These are phyloP conservation scores for Drosophila atroscutellata DNA, from an alignment of 2,888 invertebrate genomes.

Conservation along the genomic window DNA sequence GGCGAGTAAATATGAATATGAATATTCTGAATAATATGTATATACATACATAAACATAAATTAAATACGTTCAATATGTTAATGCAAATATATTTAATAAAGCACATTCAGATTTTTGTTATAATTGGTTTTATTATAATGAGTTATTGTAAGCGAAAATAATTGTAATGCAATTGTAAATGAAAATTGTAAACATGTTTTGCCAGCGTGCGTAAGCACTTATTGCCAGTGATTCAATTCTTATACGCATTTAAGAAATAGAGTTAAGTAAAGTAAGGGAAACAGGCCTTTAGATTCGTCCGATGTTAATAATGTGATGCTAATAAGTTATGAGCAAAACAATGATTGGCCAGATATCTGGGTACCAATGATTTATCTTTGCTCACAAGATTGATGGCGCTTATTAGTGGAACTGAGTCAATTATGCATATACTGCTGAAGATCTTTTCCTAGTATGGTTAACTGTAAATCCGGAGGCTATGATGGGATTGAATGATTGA, in stretches of 20 bases:
- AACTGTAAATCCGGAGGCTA: no score
- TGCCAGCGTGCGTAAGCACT: not conserved
- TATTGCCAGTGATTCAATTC: not conserved
- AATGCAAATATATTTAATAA: not conserved
- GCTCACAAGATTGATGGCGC: slow-evolving; percentile 31
- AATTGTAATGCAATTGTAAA: not conserved
- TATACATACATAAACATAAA: not conserved
- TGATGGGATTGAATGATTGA: slow-evolving; percentile 43
- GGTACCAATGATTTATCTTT: slow-evolving; percentile 7
- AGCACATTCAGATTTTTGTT: not conserved
- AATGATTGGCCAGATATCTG: not conserved
- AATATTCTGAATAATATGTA: no score
- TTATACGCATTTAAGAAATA: not conserved
- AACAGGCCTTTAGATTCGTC: not conserved
- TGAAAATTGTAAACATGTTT: no score
- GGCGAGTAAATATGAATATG: not conserved
- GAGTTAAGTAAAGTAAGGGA: not conserved
- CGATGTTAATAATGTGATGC: not conserved
- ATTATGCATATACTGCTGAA: slow-evolving; percentile 5
- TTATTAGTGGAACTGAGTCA: slow-evolving; percentile 8
- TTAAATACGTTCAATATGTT: not conserved
- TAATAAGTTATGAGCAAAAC: not conserved
- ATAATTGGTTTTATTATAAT: no score
- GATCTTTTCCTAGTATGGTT: not conserved
- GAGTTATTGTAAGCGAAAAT: not conserved